Evolutionary conservation across 2,888 invertebrate genomes (phyloP), one percentile per base, ranked within the genome.

Genomic region (Atrina japonica): DNA sequence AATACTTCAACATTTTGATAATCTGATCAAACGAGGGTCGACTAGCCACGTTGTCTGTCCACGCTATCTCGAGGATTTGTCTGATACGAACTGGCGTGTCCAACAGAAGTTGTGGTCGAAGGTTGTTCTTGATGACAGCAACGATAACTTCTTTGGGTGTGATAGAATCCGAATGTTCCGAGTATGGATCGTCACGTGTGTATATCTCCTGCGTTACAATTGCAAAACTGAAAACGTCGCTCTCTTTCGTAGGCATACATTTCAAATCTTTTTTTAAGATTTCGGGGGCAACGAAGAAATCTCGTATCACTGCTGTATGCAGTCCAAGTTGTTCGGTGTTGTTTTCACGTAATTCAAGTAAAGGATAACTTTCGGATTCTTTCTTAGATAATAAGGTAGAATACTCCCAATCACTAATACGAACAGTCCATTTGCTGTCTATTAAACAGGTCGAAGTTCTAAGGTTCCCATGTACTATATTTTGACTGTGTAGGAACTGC

Each of bases 131-230:
- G 6, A 80, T 52, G 14, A 86, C 73, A 3, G 84, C 84, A 14
- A 78, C 75, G 9, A 87, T 70, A 0, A 88, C 75, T 25, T 87
- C 85, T 16, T 74, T 70, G 0, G 81, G 78, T 0, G 72, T 65
- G 65, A 82, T 53, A 7, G 56, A 29, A 49, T 82, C 77, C 16
- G 80, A 72, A 5, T 79, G 77, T 60, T 88, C 87, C 9, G 67
- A 59, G 58, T 83, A 88, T 0, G 86, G 88, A 29, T 85, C 83
- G 16, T 83, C 77, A 35, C 83, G 60, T 0, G 86, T 84, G 65
- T 85, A 88, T 21, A 88, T 80, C 70, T 89, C 88, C 59, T 85
- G 83, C 11, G 88, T 70, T 14, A 88, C 81, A 25, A 88, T 88
- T 2, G 78, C 80, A 55, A 86, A 88, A 63, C 88, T 88, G 74